Conservation (phyloP, 2,888 invertebrate genomes). For the Meiosimyza platycephala region DNA sequence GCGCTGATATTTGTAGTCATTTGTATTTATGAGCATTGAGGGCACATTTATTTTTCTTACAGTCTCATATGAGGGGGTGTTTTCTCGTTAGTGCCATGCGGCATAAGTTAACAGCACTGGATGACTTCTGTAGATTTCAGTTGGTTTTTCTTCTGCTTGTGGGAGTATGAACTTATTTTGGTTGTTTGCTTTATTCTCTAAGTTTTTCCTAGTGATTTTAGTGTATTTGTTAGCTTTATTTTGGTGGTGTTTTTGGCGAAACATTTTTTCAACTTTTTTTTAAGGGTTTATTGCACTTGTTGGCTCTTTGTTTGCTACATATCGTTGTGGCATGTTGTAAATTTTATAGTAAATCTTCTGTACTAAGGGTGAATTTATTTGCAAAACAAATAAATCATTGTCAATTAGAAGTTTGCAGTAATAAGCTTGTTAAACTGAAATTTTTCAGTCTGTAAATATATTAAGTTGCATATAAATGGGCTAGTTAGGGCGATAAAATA, state of each 20-base stretch:
- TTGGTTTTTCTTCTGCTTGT: too few species aligned
- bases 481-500: too few species aligned
- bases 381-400: constrained; percentile 17
- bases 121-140: too few species aligned
- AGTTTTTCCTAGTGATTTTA: background rate
- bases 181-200: background rate
- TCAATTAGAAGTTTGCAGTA: constrained; percentile 12
- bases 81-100: background rate
- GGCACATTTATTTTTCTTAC: background rate
- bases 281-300: constrained; percentile 16
- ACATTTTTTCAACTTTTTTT: background rate
- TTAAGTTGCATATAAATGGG: too few species aligned
- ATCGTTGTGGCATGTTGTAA: constrained; percentile 3
- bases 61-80: constrained; percentile 12
- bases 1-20: constrained; percentile 29
- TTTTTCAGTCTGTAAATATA: too few species aligned
- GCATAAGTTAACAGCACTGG: too few species aligned
- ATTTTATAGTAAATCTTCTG: background rate
- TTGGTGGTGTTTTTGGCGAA: background rate
- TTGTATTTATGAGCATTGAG: constrained; percentile 24
- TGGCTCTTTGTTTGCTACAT: constrained; percentile 3
- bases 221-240: background rate
- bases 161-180: background rate
- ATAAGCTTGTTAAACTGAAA: background rate
- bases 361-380: constrained; percentile 2